phyloP scores from a whole-genome alignment of 2,113 vertebrate species.

The Ornithorhynchus anatinus region DNA sequence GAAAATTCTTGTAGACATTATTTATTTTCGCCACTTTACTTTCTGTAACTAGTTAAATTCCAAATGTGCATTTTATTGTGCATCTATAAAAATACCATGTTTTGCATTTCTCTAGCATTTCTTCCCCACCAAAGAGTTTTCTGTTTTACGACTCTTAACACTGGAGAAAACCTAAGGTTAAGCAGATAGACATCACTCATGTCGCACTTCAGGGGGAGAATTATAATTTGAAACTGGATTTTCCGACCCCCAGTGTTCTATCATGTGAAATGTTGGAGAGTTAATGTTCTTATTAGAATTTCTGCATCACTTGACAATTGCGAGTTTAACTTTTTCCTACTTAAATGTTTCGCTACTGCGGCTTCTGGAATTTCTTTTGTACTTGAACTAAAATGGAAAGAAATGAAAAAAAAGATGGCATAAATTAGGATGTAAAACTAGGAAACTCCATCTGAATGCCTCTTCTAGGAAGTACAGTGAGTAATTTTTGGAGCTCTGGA shows the following conservation, averaged over 20 bases:
- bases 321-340: neutral
- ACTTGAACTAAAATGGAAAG: slow-evolving; percentile 16
- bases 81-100: too few relatives aligned
- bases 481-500: neutral
- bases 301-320: neutral
- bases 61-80: too few relatives aligned
- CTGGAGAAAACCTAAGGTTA: neutral
- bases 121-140: neutral
- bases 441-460: too few relatives aligned
- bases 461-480: neutral
- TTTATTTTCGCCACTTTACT: too few relatives aligned
- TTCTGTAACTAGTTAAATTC: too few relatives aligned
- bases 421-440: neutral
- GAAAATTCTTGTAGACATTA: neutral
- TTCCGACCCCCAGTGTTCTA: neutral
- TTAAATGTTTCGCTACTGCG: neutral
- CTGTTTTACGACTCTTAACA: neutral
- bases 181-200: neutral
- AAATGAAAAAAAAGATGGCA: neutral
- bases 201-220: slow-evolving; percentile 14
- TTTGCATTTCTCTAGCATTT: too few relatives aligned
- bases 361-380: neutral
- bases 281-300: neutral
- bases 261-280: neutral
- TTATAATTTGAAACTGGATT: slow-evolving; percentile 17